These are phyloP conservation scores for Centroberyx gerrardi DNA, from an alignment of 2,797 vertebrate species.

Conservation along the genomic window DNA sequence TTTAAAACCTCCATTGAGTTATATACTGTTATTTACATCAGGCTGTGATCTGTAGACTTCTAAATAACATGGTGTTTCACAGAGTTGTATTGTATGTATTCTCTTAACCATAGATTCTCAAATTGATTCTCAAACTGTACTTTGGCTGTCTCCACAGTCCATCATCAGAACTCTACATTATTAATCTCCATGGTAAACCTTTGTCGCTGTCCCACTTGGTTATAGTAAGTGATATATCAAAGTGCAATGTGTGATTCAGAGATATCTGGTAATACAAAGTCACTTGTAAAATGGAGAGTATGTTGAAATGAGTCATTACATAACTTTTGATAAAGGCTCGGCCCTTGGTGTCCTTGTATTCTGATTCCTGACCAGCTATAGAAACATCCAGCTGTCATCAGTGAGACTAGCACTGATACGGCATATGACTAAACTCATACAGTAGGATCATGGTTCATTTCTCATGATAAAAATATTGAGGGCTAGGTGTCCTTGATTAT, in stretches of 20 bases:
- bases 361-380: constrained; percentile 65
- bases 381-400: constrained; percentile 41
- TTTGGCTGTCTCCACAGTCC: too few species aligned
- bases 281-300: constrained; percentile 19
- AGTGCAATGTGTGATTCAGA: background rate
- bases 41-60: too few species aligned
- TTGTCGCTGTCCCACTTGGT: too few species aligned
- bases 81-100: too few species aligned
- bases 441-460: constrained; percentile 34
- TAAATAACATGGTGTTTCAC: too few species aligned
- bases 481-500: constrained; percentile 21
- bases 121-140: too few species aligned
- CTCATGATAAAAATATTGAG: constrained; percentile 30
- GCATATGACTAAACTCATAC: constrained; percentile 15
- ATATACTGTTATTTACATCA: too few species aligned
- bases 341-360: constrained; percentile 27
- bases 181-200: too few species aligned
- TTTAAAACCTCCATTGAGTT: too few species aligned
- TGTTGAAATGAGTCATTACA: constrained; percentile 13
- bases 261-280: constrained; percentile 27
- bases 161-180: too few species aligned
- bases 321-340: constrained; percentile 36
- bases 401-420: constrained; percentile 29
- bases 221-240: too few species aligned
- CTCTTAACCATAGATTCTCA: too few species aligned